Evolutionary conservation across 2,113 vertebrate genomes (phyloP).

Genomic region (Halcyon senegalensis): DNA sequence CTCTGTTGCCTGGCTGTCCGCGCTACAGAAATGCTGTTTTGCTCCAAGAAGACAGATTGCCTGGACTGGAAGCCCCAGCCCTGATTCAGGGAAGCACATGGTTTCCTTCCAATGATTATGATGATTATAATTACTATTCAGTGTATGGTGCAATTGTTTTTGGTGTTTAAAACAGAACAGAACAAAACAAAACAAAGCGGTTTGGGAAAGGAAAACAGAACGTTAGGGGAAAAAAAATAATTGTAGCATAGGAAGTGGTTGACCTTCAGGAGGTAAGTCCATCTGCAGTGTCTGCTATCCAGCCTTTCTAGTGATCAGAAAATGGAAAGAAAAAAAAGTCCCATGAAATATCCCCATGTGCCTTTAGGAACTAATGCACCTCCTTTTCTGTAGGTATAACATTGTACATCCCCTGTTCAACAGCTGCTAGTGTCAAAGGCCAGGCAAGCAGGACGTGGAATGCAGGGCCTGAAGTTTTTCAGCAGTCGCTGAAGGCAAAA

Average conservation of each 20-base stretch:
- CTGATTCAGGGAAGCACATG: slow-evolving; percentile 54
- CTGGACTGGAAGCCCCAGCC: slow-evolving; percentile 14
- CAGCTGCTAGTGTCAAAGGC: slow-evolving; percentile 37
- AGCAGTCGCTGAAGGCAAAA: slow-evolving; percentile 43
- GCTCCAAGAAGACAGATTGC: slow-evolving; percentile 28
- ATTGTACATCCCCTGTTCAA: background rate
- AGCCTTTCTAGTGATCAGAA: background rate
- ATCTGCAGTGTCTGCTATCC: background rate
- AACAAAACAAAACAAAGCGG: slow-evolving; percentile 19
- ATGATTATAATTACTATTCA: slow-evolving; percentile 43
- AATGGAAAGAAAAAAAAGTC: background rate
- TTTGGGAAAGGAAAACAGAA: slow-evolving; percentile 44
- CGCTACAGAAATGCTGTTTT: background rate
- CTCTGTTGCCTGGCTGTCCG: background rate
- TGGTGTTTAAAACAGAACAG: slow-evolving; percentile 28
- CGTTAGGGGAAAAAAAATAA: background rate
- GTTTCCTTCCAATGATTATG: slow-evolving; percentile 7
- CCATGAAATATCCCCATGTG: background rate
- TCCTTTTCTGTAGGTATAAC: background rate
- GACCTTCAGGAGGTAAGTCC: slow-evolving; percentile 29
- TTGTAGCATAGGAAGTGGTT: slow-evolving; percentile 53
- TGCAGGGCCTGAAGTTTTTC: slow-evolving; percentile 31
- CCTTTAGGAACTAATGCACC: background rate
- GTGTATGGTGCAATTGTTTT: slow-evolving; percentile 35
- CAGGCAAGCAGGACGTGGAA: background rate